These are phyloP conservation scores for Troglohyphantes excavatus DNA, from an alignment of 2,888 invertebrate genomes.

Conservation along the genomic window DNA sequence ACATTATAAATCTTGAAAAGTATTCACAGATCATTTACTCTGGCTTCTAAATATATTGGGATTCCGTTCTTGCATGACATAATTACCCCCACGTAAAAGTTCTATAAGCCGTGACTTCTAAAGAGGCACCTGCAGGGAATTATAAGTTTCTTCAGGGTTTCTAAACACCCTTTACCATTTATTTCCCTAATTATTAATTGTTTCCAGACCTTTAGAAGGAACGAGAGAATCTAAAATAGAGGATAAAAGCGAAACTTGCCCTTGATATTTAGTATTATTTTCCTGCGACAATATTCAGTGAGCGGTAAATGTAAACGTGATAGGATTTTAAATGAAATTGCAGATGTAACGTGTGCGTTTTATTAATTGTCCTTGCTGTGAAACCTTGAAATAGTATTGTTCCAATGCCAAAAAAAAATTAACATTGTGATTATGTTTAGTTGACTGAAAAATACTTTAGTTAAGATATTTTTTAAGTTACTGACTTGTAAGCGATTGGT, in stretches of 20 bases:
- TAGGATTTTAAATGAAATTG: not conserved
- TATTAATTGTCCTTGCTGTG: too few species aligned
- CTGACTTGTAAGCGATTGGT: too few species aligned
- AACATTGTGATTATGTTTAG: too few species aligned
- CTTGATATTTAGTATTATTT: not conserved
- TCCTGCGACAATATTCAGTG: not conserved
- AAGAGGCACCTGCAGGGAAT: not conserved
- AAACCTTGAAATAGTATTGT: too few species aligned
- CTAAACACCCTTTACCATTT: not conserved
- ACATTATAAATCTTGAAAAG: not conserved
- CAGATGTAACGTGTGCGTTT: too few species aligned
- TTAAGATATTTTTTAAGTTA: too few species aligned
- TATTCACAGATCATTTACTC: conserved; percentile 36
- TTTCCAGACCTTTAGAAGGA: not conserved
- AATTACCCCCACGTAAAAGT: not conserved
- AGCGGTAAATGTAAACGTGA: not conserved
- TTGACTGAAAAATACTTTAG: too few species aligned
- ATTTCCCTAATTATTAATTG: not conserved
- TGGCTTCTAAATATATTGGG: not conserved
- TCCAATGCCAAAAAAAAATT: too few species aligned
- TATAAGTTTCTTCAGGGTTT: not conserved
- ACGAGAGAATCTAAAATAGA: too few species aligned
- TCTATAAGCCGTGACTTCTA: not conserved
- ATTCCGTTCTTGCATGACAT: conserved; percentile 1
- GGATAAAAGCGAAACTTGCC: not conserved